Evolutionary conservation across 2,888 invertebrate genomes (phyloP).

Genomic region (Macrophya alboannulata): DNA sequence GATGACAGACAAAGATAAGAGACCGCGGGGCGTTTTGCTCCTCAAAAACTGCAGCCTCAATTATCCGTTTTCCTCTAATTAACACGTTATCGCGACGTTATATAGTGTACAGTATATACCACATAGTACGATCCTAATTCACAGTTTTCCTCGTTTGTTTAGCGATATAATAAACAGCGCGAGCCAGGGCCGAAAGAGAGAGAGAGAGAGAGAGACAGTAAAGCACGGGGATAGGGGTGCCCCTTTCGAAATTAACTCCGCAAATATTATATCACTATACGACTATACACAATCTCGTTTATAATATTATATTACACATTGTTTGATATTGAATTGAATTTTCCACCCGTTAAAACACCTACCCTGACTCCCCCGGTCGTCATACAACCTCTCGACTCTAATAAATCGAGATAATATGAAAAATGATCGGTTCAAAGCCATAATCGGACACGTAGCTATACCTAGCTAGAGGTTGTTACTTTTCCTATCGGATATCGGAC

Average conservation of each 20-base stretch:
- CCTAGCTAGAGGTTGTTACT: background rate
- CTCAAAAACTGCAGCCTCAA: conserved; percentile 34
- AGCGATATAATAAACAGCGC: background rate
- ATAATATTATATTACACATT: background rate
- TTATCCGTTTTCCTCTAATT: background rate
- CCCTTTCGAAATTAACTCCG: background rate
- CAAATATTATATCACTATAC: conserved; percentile 2
- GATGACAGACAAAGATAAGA: conserved; percentile 34
- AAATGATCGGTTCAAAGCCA: background rate
- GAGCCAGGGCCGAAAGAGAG: too few relatives aligned
- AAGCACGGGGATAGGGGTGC: background rate
- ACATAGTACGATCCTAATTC: background rate
- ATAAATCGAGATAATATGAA: background rate
- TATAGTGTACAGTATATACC: background rate
- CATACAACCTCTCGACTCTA: background rate
- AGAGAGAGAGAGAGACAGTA: background rate
- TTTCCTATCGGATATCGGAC: background rate
- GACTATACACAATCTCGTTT: background rate
- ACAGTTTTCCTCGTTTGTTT: conserved; percentile 7
- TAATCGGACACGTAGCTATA: background rate
- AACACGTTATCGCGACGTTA: conserved; percentile 26
- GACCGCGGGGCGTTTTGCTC: background rate
- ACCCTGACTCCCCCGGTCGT: background rate
- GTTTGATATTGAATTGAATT: background rate
- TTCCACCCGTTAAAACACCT: background rate